Evolutionary conservation across 2,888 invertebrate species (phyloP).

Genomic region (Sinelater perroti): DNA sequence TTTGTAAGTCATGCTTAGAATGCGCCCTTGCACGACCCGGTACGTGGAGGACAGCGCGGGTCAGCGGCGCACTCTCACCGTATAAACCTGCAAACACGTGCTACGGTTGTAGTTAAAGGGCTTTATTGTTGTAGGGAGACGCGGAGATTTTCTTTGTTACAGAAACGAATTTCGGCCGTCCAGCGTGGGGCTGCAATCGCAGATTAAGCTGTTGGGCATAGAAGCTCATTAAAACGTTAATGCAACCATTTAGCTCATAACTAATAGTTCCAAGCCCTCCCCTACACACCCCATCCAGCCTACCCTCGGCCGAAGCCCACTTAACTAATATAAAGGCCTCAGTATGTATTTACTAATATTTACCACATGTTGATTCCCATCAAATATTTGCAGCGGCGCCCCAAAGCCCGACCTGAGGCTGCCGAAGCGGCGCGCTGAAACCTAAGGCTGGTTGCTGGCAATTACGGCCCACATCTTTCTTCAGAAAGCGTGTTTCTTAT

Average conservation of each 20-base stretch:
- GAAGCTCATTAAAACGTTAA: slow-evolving; percentile 24
- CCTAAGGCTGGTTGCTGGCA: slow-evolving; percentile 40
- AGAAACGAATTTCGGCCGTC: too few relatives aligned
- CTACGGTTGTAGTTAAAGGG: slow-evolving; percentile 32
- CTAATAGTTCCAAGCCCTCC: slow-evolving; percentile 41
- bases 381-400: slow-evolving; percentile 51
- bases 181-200: too few relatives aligned
- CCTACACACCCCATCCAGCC: slow-evolving; percentile 37
- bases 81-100: slow-evolving; percentile 39
- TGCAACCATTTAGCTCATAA: slow-evolving; percentile 33
- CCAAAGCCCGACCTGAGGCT: slow-evolving; percentile 7
- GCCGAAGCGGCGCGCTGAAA: slow-evolving; percentile 34
- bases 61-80: slow-evolving; percentile 21
- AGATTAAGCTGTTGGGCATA: background rate
- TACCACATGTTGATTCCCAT: slow-evolving; percentile 52
- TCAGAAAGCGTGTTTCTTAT: slow-evolving; percentile 47
- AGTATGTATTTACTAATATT: slow-evolving; percentile 55
- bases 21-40: slow-evolving; percentile 8
- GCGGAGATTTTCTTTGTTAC: slow-evolving; percentile 25
- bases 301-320: slow-evolving; percentile 41
- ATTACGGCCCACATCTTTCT: slow-evolving; percentile 45
- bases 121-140: slow-evolving; percentile 29
- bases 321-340: slow-evolving; percentile 54
- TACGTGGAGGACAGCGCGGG: background rate
- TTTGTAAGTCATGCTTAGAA: slow-evolving; percentile 35